These are phyloP conservation scores for Cuculus canorus DNA, from an alignment of 2,797 vertebrate species.

Conservation along the genomic window DNA sequence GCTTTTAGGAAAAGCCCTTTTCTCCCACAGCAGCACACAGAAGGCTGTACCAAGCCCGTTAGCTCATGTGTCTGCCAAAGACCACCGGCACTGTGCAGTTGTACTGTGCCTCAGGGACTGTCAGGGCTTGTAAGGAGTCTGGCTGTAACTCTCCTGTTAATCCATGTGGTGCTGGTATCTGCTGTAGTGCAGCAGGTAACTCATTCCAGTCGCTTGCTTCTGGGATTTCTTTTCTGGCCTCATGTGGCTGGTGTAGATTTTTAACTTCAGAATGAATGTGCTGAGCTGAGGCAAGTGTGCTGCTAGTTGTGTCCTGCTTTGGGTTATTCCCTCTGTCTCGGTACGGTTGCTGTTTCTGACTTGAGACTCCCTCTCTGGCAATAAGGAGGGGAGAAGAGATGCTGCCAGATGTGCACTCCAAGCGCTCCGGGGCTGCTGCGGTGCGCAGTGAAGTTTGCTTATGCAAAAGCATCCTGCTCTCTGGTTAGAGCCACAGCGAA, in stretches of 20 bases:
- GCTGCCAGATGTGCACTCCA: slow-evolving; percentile 18
- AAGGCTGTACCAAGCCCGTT: not conserved
- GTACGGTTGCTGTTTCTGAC: not conserved
- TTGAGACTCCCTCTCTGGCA: not conserved
- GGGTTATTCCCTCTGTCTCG: not conserved
- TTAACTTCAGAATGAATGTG: fast-evolving
- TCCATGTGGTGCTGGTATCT: not conserved
- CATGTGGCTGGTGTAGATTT: not conserved
- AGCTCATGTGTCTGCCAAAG: not conserved
- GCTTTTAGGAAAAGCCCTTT: not conserved
- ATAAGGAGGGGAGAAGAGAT: not conserved
- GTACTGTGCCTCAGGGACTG: not conserved
- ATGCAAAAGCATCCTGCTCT: not conserved
- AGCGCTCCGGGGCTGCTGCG: not conserved
- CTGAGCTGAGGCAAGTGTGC: not conserved
- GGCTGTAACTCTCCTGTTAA: not conserved
- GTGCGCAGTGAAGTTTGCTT: not conserved
- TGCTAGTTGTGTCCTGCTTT: not conserved
- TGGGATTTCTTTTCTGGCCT: not conserved
- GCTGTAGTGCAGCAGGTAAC: slow-evolving; percentile 34
- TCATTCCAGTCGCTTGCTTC: not conserved
- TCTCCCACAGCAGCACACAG: fast-evolving
- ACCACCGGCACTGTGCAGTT: slow-evolving; percentile 4
- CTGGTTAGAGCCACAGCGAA: fast-evolving
- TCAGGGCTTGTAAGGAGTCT: not conserved